Evolutionary conservation across 2,797 vertebrate genomes (phyloP).

Genomic region (Emys orbicularis): DNA sequence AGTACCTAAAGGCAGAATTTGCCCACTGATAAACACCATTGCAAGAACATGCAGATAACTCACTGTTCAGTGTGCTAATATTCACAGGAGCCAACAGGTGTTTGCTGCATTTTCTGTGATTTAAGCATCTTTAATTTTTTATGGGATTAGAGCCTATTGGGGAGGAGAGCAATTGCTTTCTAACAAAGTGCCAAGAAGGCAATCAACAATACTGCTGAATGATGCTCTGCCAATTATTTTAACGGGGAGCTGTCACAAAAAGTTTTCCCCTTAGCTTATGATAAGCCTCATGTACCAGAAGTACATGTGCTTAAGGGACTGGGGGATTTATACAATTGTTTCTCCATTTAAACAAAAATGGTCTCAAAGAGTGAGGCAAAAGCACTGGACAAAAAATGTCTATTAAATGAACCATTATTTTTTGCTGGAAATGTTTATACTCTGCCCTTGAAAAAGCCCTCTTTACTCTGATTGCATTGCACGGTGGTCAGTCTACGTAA

Average conservation of each 20-base stretch:
- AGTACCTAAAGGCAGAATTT: not conserved
- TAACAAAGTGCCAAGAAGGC: not conserved
- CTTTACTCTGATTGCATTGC: not conserved
- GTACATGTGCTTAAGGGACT: not conserved
- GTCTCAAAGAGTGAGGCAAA: not conserved
- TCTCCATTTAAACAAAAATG: not conserved
- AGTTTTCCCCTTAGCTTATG: not conserved
- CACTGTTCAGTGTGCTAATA: not conserved
- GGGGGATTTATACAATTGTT: not conserved
- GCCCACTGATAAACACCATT: not conserved
- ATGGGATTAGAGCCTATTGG: not conserved
- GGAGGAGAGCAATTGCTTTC: not conserved
- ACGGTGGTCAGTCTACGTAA: not conserved
- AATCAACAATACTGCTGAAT: not conserved
- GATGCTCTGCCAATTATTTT: not conserved
- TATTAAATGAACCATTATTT: not conserved
- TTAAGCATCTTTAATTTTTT: conserved; percentile 23
- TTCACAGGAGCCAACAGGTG: not conserved
- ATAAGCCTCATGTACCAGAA: not conserved
- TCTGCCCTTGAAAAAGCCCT: not conserved
- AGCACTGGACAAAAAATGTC: not conserved
- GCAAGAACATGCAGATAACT: not conserved
- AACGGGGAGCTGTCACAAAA: not conserved
- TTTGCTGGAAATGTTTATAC: not conserved
- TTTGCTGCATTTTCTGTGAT: conserved; percentile 7